Evolutionary conservation across 2,113 vertebrate genomes (phyloP), one percentile per base, ranked within the genome.

Genomic region (Paracanthobrama guichenoti): DNA sequence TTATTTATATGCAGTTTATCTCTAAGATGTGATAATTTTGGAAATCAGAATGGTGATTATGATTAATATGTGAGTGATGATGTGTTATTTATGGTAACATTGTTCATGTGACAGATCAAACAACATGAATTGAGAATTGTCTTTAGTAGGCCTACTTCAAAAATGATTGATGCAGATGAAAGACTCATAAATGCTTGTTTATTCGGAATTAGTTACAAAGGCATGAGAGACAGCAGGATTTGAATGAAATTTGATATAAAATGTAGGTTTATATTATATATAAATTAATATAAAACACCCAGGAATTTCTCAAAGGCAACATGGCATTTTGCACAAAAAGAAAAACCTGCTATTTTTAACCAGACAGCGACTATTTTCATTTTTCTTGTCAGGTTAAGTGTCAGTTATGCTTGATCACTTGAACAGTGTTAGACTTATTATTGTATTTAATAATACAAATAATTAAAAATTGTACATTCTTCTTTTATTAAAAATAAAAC

Each of bases 401-500:
- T 35, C 9, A 55, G 39, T 77, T 31, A 59, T 55, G 9, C 28
- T 44, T 24, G 6, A 24, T 60, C 35, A 26, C 35, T 42, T 42
- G 24, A 42, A 78, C 48, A 78, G 53, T 60, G 50, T 62, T 46
- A 79, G 13, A 46, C n/a, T 46, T 44, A 72, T 39, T 71, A n/a
- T 6, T 46, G 39, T n/a, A 24, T 71, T 44, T 39, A 39, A 69
- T 12, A 67, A 67, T 5, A 39, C 66, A 69, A 60, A 44, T n/a
- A 42, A 42, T 18, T 4, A 77, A 53, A 53, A 20, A 28, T 50
- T 28, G 14, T 20, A 35, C 6, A 69, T 2, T 39, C 18, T 22
- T 39, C 14, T 77, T 57, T 20, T 77, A 39, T 14, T 28, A 18
- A 24, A 75, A 28, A 28, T 9, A 50, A 50, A 28, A 24, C 46